A percentile compares a stretch with the other conserved stretches of the same genome.
phyloP scores from a whole-genome alignment of 2,797 vertebrate genomes.

The Haliaeetus albicilla region DNA sequence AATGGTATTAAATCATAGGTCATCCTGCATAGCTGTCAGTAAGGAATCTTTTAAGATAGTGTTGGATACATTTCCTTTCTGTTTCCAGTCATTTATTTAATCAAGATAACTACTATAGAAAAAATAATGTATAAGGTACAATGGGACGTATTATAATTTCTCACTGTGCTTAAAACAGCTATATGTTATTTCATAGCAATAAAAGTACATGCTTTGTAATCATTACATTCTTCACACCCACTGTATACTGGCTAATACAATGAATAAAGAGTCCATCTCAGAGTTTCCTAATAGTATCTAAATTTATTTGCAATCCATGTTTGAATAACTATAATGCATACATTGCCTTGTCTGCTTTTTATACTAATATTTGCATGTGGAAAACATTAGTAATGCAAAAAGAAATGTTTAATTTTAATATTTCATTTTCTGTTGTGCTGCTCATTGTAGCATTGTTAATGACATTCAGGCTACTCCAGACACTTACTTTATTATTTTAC shows the following conservation, averaged over 20 bases:
- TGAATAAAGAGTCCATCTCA: background rate
- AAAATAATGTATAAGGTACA: background rate
- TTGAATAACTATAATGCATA: background rate
- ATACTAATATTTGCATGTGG: background rate
- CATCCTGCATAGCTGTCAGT: background rate
- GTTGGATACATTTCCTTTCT: background rate
- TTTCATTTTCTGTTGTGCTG: background rate
- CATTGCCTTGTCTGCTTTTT: background rate
- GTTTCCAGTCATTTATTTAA: background rate
- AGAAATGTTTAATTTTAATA: background rate
- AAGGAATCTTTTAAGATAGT: background rate
- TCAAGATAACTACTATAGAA: background rate
- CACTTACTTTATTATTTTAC: background rate
- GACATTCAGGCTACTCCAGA: background rate
- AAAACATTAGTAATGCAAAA: background rate
- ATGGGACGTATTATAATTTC: background rate
- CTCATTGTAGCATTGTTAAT: background rate
- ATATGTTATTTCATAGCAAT: background rate
- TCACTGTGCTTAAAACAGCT: background rate
- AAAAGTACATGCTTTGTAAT: background rate
- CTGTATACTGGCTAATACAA: background rate
- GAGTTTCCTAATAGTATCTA: background rate
- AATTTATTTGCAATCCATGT: background rate
- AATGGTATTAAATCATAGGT: background rate
- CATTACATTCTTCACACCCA: background rate